Evolutionary conservation across 2,888 invertebrate species (phyloP).

Genomic region (Polia nebulosa): DNA sequence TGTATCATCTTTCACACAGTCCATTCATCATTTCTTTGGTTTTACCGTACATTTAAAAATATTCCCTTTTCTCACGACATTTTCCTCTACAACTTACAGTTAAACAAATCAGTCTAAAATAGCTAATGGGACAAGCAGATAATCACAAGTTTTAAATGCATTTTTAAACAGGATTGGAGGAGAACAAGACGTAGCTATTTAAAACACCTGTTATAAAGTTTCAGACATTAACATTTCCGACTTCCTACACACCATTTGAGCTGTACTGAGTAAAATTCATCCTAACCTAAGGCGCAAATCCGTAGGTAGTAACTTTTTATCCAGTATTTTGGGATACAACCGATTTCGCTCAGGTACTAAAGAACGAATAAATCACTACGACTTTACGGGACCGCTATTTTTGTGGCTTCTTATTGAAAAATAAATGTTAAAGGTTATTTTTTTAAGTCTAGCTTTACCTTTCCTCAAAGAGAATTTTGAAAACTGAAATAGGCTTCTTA

Average conservation of each 20-base stretch:
- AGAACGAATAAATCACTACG: conserved; percentile 33
- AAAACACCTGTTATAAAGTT: neutral
- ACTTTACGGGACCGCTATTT: conserved; percentile 10
- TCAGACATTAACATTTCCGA: neutral
- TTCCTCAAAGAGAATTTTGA: conserved; percentile 8
- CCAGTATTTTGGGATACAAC: conserved; percentile 24
- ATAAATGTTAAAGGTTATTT: conserved; percentile 20
- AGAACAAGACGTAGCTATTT: too few species aligned
- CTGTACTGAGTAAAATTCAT: neutral
- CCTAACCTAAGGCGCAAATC: conserved; percentile 10
- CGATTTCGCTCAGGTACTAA: conserved; percentile 35
- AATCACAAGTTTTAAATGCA: too few species aligned
- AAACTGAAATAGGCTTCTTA: neutral
- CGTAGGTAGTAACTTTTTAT: conserved; percentile 15
- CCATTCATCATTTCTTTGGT: too few species aligned
- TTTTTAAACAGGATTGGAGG: too few species aligned
- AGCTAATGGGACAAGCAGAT: too few species aligned
- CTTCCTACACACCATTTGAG: conserved; percentile 13
- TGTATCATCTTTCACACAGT: too few species aligned
- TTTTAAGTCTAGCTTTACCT: neutral
- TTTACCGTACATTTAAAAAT: too few species aligned
- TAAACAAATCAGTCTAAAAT: too few species aligned
- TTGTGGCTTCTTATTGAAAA: conserved; percentile 25
- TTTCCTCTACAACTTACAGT: too few species aligned
- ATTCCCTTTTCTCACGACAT: too few species aligned